Base-by-base conservation (phyloP, 2,797 vertebrate genomes). In the Rhabdomys pumilio region DNA sequence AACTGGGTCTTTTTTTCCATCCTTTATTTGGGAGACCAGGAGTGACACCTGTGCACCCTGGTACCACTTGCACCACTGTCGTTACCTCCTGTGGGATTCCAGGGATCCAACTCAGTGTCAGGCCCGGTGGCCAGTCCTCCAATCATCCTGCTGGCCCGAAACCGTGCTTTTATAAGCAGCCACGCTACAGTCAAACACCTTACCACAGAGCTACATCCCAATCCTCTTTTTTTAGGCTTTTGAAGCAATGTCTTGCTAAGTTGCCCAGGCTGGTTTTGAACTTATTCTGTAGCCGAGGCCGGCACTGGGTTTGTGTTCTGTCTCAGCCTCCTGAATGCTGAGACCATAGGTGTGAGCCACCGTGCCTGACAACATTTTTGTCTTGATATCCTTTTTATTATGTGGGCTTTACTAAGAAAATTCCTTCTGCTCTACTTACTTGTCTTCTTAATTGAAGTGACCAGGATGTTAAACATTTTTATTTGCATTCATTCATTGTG, bases 121-220 rank as follows among this genome's bases (percentile, higher is more conserved):
- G 50, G 29, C 41, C 0, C 2, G 10, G 65, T 3, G 47, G 84
- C 31, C 26, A 44, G 20, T 20, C 5, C 0, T 20, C 5, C 0
- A 10, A 3, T 65, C 41, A 47, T 19, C 9, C 57, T 61, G 59
- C 59, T 20, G 20, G 44, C 24, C 47, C 2, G 34, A 24, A 53
- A 26, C 47, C 22, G 65, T 47, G 24, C 50, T 91, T 44, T 80
- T 61, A 44, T 0, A 59, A 14, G 29, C 14, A 86, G 53, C 44
- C 55, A n/a, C 4, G 31, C 44, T 26, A 29, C 34, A 14, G 55
- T 13, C 72, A 89, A 41, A 20, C 29, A 34, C 87, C 61, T 24
- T 29, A 31, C n/a, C 10, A 73, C 67, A 72, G 14, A 73, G 24
- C 50, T 53, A 14, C 59, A 2, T 11, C 55, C 72, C 38, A 55